Evolutionary conservation across 2,113 vertebrate species (phyloP).

Genomic region (Xiphias gladius): DNA sequence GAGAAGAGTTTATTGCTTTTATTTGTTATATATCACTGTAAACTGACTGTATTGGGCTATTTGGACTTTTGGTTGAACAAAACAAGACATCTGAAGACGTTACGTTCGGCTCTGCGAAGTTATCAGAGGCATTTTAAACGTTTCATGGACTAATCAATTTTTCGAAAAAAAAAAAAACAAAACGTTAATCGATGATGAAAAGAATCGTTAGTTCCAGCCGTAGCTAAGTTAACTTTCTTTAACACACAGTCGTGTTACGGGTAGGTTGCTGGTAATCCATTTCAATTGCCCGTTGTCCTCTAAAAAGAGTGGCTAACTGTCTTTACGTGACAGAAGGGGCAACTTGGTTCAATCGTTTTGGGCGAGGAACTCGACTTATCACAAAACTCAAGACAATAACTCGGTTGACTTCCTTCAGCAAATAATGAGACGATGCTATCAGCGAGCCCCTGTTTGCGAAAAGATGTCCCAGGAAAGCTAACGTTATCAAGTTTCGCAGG

Average conservation of each 20-base stretch:
- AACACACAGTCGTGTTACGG: background rate
- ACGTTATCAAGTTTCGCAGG: background rate
- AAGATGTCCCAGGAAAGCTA: background rate
- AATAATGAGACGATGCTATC: background rate
- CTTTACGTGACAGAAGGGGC: background rate
- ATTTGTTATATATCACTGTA: no score
- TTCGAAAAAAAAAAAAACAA: no score
- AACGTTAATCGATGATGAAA: background rate
- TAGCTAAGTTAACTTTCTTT: background rate
- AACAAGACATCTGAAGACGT: no score
- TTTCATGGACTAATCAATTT: no score
- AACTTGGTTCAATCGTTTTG: background rate
- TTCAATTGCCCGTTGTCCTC: background rate
- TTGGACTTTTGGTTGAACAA: no score
- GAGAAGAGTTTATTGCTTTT: no score
- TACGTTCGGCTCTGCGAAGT: no score
- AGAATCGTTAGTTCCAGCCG: background rate
- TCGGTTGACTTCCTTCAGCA: background rate
- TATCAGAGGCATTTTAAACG: no score
- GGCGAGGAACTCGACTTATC: accelerated
- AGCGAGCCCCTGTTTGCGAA: background rate
- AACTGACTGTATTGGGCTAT: no score
- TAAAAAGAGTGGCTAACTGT: no score
- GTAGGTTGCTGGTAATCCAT: background rate
- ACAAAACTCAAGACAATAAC: background rate